A percentile compares a stretch with the other conserved stretches of the same genome.
Evolutionary conservation across 2,113 vertebrate genomes (phyloP).

Genomic region (Artemisiospiza belli): DNA sequence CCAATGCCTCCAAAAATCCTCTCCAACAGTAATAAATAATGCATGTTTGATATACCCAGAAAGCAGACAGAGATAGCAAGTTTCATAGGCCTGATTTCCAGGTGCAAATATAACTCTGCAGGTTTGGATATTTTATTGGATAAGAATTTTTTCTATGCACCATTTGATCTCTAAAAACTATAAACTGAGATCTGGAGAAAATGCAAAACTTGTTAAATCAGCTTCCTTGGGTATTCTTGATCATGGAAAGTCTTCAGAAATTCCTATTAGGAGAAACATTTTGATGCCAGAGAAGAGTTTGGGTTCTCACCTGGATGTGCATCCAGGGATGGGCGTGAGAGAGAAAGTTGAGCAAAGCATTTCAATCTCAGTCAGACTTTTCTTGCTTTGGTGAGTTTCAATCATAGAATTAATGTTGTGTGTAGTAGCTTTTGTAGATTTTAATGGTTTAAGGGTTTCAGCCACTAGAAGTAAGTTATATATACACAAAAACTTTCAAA

Average conservation of each 20-base stretch:
- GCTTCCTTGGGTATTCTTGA: not conserved
- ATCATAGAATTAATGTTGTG: not conserved
- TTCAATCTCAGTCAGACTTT: not conserved
- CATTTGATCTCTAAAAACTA: not conserved
- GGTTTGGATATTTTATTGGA: not conserved
- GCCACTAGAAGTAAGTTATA: not conserved
- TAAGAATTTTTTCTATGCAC: not conserved
- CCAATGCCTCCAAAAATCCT: not conserved
- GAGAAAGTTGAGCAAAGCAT: not conserved
- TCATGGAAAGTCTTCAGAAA: not conserved
- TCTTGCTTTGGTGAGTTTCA: conserved; percentile 8
- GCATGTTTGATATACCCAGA: not conserved
- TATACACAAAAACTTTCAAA: conserved; percentile 21
- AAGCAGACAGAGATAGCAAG: not conserved
- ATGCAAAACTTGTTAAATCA: not conserved
- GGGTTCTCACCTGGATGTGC: not conserved
- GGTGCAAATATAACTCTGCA: not conserved
- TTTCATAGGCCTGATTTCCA: not conserved
- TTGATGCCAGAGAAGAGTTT: not conserved
- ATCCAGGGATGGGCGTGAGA: not conserved
- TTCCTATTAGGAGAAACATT: not conserved
- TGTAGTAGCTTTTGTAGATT: not conserved
- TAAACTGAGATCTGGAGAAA: not conserved
- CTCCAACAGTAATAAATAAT: not conserved
- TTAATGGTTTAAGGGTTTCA: not conserved